Conservation (phyloP, 2,113 vertebrate genomes). For the Odocoileus virginianus region DNA sequence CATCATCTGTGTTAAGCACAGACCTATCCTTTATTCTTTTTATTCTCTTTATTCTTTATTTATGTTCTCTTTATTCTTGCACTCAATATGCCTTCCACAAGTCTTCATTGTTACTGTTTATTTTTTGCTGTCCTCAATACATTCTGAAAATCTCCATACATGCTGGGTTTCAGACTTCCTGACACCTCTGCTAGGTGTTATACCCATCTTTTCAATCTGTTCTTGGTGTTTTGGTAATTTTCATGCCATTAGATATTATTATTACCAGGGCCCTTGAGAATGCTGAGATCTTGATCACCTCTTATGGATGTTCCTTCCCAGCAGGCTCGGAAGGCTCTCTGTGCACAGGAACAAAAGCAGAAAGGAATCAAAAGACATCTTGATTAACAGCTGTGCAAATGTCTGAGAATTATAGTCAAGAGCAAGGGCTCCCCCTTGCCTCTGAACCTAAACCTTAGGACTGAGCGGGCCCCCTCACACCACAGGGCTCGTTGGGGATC, state of each 20-base stretch:
- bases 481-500: fast-evolving
- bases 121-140: background rate
- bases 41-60: background rate
- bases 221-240: background rate
- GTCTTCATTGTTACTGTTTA: background rate
- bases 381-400: background rate
- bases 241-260: background rate
- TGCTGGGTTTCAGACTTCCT: background rate
- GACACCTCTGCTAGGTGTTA: fast-evolving
- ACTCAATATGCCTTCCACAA: background rate
- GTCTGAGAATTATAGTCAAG: background rate
- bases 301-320: too few relatives aligned
- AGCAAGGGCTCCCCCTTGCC: background rate
- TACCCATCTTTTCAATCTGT: background rate
- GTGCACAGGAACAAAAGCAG: background rate
- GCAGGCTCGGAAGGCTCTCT: background rate
- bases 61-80: background rate
- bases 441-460: background rate
- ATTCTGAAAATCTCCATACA: background rate
- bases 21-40: background rate
- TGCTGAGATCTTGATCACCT: background rate
- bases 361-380: background rate
- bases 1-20: background rate
- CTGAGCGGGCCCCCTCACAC: fast-evolving
- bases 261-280: background rate